Base-by-base conservation (phyloP, 1,140 invertebrate genomes). In the Campoletis sonorensis region DNA sequence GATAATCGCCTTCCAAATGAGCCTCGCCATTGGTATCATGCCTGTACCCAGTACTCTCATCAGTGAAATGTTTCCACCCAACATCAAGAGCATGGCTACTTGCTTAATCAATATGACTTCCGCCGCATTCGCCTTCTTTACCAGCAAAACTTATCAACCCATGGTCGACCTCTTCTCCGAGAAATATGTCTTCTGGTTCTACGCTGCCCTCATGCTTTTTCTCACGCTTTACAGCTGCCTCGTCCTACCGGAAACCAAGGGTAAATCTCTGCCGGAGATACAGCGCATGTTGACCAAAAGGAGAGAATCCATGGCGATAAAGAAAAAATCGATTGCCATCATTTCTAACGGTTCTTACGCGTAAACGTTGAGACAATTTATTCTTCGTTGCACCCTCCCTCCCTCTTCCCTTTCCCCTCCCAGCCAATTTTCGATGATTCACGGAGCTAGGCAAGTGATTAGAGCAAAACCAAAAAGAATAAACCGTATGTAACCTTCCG, bases 41-140 rank as follows among this genome's bases (percentile, higher is more conserved):
- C 95, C 95, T 1, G 94, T 96, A 68, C 95, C 95, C 1, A 94
- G 95, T 88, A 93, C 95, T 30, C 93, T 96, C 80, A 93, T 95
- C 81, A 94, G 95, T n/a, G 95, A 96, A 91, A 92, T 96, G 82
- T 96, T 96, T 86, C 94, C 95, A 1, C 93, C 94, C 2, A 94
- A 94, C 82, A 93, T 94, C 11, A 94, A 95, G 83, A 93, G 94
- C 13, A 93, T 94, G 71, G 95, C 95, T 4, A 93, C 94, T 61
- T 94, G 94, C 79, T 89, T 96, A 33, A 94, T 95, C 0, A 94
- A 96, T 72, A 93, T 95, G 73, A 94, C 94, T 83, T 96, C 95
- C 73, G 96, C 95, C 88, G 86, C 94, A 5, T 93, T 94, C 73
- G 95, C 95, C 76, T 96, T 96, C 82, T 88, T 95, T 3, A 93